Conservation (phyloP, 2,113 vertebrate species). For the Heloderma charlesbogerti region DNA sequence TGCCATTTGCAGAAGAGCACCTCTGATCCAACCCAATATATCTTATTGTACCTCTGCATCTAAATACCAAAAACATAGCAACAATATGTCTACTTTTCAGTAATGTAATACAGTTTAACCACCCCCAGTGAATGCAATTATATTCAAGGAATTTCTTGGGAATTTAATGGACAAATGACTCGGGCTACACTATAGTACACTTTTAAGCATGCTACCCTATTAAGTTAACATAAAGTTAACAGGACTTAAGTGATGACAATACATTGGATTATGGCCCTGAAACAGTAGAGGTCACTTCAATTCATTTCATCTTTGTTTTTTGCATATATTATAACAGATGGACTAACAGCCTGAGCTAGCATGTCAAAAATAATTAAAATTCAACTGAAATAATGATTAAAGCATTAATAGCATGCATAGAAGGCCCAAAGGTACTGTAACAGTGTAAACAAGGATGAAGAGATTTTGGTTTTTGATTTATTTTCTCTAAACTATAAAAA, state of each 20-base stretch:
- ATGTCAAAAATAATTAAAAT: constrained; percentile 32
- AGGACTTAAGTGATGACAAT: neutral
- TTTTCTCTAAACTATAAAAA: constrained; percentile 5
- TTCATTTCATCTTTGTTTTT: neutral
- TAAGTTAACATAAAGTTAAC: neutral
- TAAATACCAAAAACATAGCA: neutral
- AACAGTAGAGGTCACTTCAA: constrained; percentile 1
- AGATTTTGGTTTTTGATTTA: neutral
- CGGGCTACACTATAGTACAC: neutral
- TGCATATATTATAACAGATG: constrained; percentile 12
- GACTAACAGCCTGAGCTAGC: constrained; percentile 21
- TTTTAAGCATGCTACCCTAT: neutral
- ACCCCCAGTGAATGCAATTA: neutral
- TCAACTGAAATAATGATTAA: constrained; percentile 21
- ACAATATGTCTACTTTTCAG: neutral
- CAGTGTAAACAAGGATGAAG: neutral
- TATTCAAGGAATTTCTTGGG: neutral
- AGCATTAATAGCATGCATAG: constrained; percentile 16
- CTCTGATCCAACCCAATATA: neutral
- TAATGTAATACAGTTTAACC: neutral
- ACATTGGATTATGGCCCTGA: neutral
- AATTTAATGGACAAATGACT: neutral
- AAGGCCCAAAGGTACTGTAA: constrained; percentile 14
- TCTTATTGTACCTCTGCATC: neutral
- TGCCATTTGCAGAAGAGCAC: neutral